Evolutionary conservation across 1,140 invertebrate species (phyloP), one percentile per base, ranked within the genome.

Genomic region (Hetaerina americana): DNA sequence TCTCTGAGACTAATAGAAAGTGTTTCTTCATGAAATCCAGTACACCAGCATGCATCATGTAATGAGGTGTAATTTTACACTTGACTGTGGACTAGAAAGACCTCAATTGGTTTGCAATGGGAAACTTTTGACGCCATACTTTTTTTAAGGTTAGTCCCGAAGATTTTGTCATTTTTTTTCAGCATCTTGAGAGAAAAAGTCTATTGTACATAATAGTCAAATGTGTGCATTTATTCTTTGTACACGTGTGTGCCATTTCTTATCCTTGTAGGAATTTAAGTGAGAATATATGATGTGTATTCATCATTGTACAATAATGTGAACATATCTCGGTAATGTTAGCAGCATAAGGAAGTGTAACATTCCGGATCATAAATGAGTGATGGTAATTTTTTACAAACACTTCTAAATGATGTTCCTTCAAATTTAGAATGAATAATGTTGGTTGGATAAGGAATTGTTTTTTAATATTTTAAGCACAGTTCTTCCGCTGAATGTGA

Each of bases 321-420:
- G 40, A 57, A 57, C 40, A 57, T 57, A 57, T 57, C 40, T 57
- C 40, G 40, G 40, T 57, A 57, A 57, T 57, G 40, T 57, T 57
- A 57, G 40, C 22, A n/a, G 10, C 40, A 57, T 57, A 57, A 57
- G 40, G 22, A 57, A 18, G 40, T 18, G 40, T 57, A 57, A 57
- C 40, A 57, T 57, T 57, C 40, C 40, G 40, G 40, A 57, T 57
- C 40, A 57, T 57, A 57, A 57, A 57, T 12, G 22, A 57, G 40
- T 57, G 40, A 57, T 57, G 40, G 40, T 57, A 57, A 57, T 57
- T 57, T 57, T 57, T 57, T 57, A 57, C 40, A 57, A 57, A 57
- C 40, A 57, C 40, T 57, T 57, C 40, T 57, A 57, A 57, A 57
- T 57, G 40, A 57, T 57, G 40, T 57, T 57, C 40, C 40, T 57